Percentiles rank a stretch among this genome's conserved stretches.
phyloP scores from a whole-genome alignment of 2,797 vertebrate genomes.

The Xyrichtys novacula region DNA sequence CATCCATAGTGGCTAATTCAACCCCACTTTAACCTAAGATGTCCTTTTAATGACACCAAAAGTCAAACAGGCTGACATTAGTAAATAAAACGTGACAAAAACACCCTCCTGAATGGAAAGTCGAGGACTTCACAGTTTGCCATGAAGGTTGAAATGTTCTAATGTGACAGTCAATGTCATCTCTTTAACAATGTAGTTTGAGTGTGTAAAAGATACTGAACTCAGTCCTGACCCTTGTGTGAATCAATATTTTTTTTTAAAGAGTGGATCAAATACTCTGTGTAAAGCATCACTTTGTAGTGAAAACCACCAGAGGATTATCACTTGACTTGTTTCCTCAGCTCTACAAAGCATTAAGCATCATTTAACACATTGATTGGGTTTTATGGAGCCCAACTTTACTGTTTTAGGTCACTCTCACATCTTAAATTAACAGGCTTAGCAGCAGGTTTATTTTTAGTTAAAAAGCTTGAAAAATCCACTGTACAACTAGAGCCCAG shows the following conservation, averaged over 20 bases:
- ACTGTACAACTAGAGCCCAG: neutral
- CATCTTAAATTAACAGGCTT: neutral
- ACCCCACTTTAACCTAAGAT: too few relatives aligned
- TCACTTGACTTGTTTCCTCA: neutral
- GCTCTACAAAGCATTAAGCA: neutral
- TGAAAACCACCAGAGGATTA: neutral
- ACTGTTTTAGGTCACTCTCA: neutral
- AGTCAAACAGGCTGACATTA: too few relatives aligned
- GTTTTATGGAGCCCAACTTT: neutral
- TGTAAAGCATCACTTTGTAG: neutral
- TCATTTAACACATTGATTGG: neutral
- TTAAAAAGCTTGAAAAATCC: neutral
- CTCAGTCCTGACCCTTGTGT: neutral
- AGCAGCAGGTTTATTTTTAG: neutral
- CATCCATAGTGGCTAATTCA: too few relatives aligned
- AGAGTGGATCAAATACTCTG: neutral
- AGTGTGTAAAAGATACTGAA: neutral
- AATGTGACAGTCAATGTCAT: too few relatives aligned
- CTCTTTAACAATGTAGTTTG: too few relatives aligned
- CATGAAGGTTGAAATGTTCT: too few relatives aligned
- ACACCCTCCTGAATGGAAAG: too few relatives aligned
- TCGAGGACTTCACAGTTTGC: too few relatives aligned
- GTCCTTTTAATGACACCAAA: too few relatives aligned
- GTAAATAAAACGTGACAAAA: too few relatives aligned
- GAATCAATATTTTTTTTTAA: neutral